Percentiles rank a stretch among this genome's conserved stretches.
Conservation (phyloP, 1,140 invertebrate genomes). For the Dendrolimus kikuchii region DNA sequence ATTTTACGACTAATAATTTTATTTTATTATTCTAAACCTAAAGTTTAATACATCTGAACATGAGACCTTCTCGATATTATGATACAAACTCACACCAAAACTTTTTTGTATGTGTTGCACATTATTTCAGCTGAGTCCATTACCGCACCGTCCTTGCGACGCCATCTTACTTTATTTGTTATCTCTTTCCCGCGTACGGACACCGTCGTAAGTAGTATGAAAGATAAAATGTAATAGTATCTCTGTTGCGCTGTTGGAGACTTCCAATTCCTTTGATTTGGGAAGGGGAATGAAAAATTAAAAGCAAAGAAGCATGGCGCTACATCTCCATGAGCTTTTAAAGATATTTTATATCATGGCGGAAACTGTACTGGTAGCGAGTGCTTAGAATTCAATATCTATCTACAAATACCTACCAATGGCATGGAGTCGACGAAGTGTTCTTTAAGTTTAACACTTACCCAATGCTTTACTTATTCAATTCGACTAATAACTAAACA, state of each 20-base stretch:
- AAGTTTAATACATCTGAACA: constrained; percentile 22
- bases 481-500: no score
- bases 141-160: constrained; percentile 29
- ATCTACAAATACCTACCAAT: no score
- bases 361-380: neutral
- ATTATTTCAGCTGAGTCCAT: constrained; percentile 38
- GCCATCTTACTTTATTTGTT: constrained; percentile 57
- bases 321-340: constrained; percentile 17
- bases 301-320: constrained; percentile 41
- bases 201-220: constrained; percentile 19
- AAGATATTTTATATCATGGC: constrained; percentile 9
- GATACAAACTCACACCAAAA: constrained; percentile 29
- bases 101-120: constrained; percentile 38
- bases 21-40: neutral
- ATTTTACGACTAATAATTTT: neutral
- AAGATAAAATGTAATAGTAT: constrained; percentile 27
- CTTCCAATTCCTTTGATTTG: constrained; percentile 41
- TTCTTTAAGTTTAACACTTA: no score
- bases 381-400: no score
- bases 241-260: constrained; percentile 30
- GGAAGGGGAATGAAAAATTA: constrained; percentile 61
- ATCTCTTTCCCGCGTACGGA: constrained; percentile 35
- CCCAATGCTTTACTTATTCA: no score
- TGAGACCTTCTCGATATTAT: constrained; percentile 22
- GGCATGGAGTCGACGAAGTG: no score